These are phyloP conservation scores for Prorops nasuta DNA, from an alignment of 1,140 invertebrate genomes.

Conservation along the genomic window DNA sequence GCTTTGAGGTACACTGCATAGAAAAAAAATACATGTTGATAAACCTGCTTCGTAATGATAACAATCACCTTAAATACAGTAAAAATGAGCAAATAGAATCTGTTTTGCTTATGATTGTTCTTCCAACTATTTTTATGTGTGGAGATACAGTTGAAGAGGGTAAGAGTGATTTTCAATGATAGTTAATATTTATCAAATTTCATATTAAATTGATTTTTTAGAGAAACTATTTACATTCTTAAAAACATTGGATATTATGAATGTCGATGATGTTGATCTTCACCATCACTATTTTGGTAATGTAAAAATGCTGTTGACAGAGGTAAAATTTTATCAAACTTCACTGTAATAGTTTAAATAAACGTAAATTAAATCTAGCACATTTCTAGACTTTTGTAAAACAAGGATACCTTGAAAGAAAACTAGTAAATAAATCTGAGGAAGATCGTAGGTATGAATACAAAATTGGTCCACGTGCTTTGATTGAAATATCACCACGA, in stretches of 20 bases:
- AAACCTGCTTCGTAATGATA: conserved; percentile 31
- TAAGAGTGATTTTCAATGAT: conserved; percentile 12
- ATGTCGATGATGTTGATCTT: conserved; percentile 8
- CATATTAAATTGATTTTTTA: conserved; percentile 4
- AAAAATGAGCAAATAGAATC: conserved; percentile 12
- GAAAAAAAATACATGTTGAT: conserved; percentile 37
- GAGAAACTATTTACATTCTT: neutral
- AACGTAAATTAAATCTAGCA: too few relatives aligned
- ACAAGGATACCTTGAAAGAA: conserved; percentile 32
- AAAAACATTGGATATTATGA: conserved; percentile 28
- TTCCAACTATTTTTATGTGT: conserved; percentile 42
- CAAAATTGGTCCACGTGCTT: too few relatives aligned
- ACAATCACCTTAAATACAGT: conserved; percentile 23
- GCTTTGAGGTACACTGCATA: too few relatives aligned
- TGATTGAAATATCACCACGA: too few relatives aligned
- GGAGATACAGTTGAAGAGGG: conserved; percentile 34
- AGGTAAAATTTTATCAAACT: conserved; percentile 23
- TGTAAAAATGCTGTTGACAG: conserved; percentile 27
- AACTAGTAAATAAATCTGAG: neutral
- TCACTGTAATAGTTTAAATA: conserved; percentile 8
- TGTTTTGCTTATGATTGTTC: conserved; percentile 33
- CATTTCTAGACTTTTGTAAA: conserved; percentile 42
- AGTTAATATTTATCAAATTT: neutral
- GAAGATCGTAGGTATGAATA: too few relatives aligned
- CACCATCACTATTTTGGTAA: conserved; percentile 36